These are phyloP conservation scores for Pseudobourletiella spinata DNA, from an alignment of 1,140 invertebrate species.

Conservation along the genomic window DNA sequence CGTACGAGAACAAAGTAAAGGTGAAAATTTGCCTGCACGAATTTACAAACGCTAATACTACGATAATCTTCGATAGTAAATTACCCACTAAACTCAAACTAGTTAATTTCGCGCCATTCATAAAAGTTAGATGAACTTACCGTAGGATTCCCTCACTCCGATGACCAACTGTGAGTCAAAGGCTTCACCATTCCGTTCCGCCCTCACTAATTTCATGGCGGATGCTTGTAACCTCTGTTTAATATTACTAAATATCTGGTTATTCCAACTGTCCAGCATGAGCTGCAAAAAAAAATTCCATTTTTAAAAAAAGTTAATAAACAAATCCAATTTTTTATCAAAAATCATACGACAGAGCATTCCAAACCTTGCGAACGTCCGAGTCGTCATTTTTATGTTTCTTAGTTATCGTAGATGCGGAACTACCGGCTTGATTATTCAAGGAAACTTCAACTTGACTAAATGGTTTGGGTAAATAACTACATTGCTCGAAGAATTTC, in stretches of 20 bases:
- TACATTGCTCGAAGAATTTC: constrained; percentile 95
- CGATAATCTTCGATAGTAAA: no score
- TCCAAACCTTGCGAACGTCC: constrained; percentile 66
- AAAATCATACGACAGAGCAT: constrained; percentile 1
- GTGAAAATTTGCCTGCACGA: no score
- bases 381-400: constrained; percentile 73
- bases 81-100: no score
- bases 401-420: constrained; percentile 48
- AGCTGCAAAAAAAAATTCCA: constrained; percentile 50
- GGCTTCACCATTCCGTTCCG: constrained; percentile 92
- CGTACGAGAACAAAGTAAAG: no score
- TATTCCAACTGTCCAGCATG: constrained; percentile 97
- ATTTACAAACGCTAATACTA: no score
- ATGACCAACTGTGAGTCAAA: constrained; percentile 96
- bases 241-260: constrained; percentile 92
- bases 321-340: constrained; percentile 2
- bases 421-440: constrained; percentile 49
- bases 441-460: constrained; percentile 78
- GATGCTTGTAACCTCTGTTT: constrained; percentile 88
- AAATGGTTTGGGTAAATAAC: constrained; percentile 92
- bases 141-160: constrained; percentile 90
- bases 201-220: constrained; percentile 93
- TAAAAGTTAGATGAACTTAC: no score
- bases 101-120: no score
- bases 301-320: constrained; percentile 5